phyloP scores from a whole-genome alignment of 2,113 vertebrate species.

The Ibidorhyncha struthersii region DNA sequence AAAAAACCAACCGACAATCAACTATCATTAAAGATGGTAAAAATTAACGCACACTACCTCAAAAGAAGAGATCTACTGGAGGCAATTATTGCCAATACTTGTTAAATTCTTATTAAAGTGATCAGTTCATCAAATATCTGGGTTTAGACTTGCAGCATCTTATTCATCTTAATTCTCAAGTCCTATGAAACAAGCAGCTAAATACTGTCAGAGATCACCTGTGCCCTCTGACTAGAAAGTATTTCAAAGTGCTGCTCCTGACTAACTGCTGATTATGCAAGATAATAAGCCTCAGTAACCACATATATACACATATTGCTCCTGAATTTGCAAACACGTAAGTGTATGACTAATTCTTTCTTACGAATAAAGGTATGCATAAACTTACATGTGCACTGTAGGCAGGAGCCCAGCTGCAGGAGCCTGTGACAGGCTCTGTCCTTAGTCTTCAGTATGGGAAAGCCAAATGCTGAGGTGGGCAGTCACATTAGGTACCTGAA shows the following conservation, averaged over 20 bases:
- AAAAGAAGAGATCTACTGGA: background rate
- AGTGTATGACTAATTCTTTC: background rate
- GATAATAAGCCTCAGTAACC: slow-evolving; percentile 11
- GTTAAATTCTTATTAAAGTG: background rate
- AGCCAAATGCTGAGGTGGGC: background rate
- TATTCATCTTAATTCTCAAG: background rate
- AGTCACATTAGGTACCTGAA: background rate
- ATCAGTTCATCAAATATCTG: background rate
- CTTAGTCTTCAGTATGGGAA: background rate
- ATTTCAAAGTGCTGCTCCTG: background rate
- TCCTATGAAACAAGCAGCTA: background rate
- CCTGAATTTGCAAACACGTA: background rate
- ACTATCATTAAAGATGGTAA: background rate
- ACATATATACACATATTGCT: background rate
- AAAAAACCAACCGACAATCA: background rate
- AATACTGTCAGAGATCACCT: background rate
- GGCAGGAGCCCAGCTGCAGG: background rate
- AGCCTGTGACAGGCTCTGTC: background rate
- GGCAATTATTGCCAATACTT: background rate
- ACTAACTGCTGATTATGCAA: background rate
- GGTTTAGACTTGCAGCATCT: background rate
- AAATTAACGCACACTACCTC: background rate
- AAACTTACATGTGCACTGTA: background rate
- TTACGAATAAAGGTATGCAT: background rate
- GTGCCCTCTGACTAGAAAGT: background rate